These are phyloP conservation scores for Hippocampus zosterae DNA, from an alignment of 2,113 vertebrate genomes.

Conservation along the genomic window DNA sequence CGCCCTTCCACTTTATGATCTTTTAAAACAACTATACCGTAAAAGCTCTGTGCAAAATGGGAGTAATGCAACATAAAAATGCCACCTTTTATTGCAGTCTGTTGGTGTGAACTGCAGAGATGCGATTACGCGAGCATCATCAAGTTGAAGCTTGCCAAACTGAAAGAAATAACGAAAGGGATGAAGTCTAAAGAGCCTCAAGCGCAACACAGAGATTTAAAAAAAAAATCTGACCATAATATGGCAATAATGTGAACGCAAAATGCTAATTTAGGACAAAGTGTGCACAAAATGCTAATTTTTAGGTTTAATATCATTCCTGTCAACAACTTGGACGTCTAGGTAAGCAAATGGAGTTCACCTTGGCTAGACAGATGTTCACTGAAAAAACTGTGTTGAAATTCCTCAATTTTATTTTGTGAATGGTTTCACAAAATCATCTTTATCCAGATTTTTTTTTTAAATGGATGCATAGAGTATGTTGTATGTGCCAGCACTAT, in stretches of 20 bases:
- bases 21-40: constrained; percentile 46
- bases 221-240: constrained; percentile 3
- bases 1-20: constrained; percentile 47
- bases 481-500: too few relatives aligned
- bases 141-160: constrained; percentile 36
- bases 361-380: too few relatives aligned
- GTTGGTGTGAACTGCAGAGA: constrained; percentile 37
- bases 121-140: constrained; percentile 31
- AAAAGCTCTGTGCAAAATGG: constrained; percentile 52
- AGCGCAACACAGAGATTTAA: not conserved
- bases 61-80: constrained; percentile 44
- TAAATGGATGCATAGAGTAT: too few relatives aligned
- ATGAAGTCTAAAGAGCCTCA: not conserved
- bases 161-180: not conserved
- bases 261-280: not conserved
- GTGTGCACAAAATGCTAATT: not conserved
- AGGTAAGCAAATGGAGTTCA: not conserved
- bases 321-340: not conserved
- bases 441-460: too few relatives aligned
- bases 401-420: too few relatives aligned
- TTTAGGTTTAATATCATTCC: not conserved
- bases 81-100: constrained; percentile 51
- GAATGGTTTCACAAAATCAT: too few relatives aligned
- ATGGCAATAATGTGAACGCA: not conserved
- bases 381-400: too few relatives aligned